Evolutionary conservation across 2,797 vertebrate genomes (phyloP), one percentile per base, ranked within the genome.

Genomic region (Thalassophryne amazonica): DNA sequence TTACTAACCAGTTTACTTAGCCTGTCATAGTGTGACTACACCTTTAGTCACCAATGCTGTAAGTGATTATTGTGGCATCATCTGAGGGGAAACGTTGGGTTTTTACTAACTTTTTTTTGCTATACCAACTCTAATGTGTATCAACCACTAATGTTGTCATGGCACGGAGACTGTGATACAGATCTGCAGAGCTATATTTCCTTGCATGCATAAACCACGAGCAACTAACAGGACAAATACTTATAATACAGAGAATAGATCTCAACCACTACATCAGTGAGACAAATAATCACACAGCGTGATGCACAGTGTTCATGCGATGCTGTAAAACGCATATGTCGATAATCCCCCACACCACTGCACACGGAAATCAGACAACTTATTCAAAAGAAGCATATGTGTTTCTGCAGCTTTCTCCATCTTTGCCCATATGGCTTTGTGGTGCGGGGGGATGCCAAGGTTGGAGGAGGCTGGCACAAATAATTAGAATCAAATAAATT

Each of bases 401-500:
- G 64, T 69, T 69, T 79, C 49, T 54, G 58, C 47, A 1, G 43
- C 40, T 56, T 37, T 45, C 64, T 63, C 54, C 56, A 22, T 50
- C 47, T 70, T 57, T 40, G 75, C 66, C 85, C 85, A 83, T 85
- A 86, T 87, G 85, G 85, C 69, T 72, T 63, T 15, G 3, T 42
- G 51, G 56, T 61, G 68, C 15, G 68, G 57, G n/a, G 66, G 40
- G 69, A 76, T 73, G 86, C 81, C 83, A 84, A 77, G 77, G 75
- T 68, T 60, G 76, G 74, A 71, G 80, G 69, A 61, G 81, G 65
- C 76, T 86, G 80, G 84, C 81, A 78, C 65, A 52, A 81, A 74
- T 81, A 69, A 83, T 85, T 83, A 84, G 9, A 48, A 86, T 89
- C 83, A 85, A 80, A 84, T 78, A 81, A 81, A 83, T 83, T 77